Base-by-base conservation (phyloP, 2,888 invertebrate species). In the Teleiodes luculella region DNA sequence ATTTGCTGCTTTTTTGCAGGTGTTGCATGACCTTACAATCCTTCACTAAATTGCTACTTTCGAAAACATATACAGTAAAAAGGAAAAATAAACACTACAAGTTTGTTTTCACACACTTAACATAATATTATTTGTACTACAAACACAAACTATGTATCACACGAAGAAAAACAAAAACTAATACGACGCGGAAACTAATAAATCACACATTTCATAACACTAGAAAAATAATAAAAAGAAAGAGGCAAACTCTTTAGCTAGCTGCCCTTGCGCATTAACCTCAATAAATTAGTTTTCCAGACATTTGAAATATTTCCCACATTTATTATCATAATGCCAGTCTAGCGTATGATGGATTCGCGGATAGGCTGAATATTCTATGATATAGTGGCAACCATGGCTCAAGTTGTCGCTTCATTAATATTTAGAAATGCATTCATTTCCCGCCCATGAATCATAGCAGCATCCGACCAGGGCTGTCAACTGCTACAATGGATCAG, bases 361-460 rank as follows among this genome's bases (percentile, higher is more conserved):
- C 67, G 58, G 63, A 61, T 68, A 66, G 59, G 60, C 55, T 61
- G 58, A 50, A 58, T 57, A 54, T 57, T 43, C 53, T 58, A 59
- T 68, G 72, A 73, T 66, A 61, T 65, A 74, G 61, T 45, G 56
- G 58, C 63, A 53, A 65, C 63, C 58, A 65, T 64, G 66, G 64
- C 59, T 57, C 65, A 64, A 57, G 55, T 57, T 61, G 58, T 57
- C 61, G 58, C 65, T 68, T 72, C 70, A 71, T 68, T 72, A 66
- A 65, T 65, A 64, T 67, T 69, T 66, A 68, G 70, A 81, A 74
- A 71, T 81, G 77, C 78, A 78, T 70, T 72, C 68, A 72, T 76
- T 78, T 78, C 75, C 78, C 76, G 72, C 68, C 76, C 64, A 73
- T 84, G 82, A 86, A 78, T 86, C 81, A 84, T 62, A 49, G 60